These are phyloP conservation scores for Enteromius treurensis DNA, from an alignment of 2,797 vertebrate genomes.

Conservation along the genomic window DNA sequence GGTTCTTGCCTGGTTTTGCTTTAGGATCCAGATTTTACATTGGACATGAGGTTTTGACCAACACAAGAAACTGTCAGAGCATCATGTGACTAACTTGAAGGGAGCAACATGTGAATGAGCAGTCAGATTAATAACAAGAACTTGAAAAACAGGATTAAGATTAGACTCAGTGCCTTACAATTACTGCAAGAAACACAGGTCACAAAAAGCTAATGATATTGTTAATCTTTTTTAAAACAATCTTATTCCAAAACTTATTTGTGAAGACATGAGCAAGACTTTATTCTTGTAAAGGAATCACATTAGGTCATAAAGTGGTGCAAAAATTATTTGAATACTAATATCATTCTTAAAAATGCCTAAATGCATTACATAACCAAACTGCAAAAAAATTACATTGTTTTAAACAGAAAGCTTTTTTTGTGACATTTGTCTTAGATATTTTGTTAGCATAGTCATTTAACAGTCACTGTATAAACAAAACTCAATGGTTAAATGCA, in stretches of 20 bases:
- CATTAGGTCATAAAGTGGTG: background rate
- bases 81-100: background rate
- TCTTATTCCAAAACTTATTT: background rate
- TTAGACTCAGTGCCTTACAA: constrained; percentile 34
- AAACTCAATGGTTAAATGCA: background rate
- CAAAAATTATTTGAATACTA: background rate
- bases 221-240: background rate
- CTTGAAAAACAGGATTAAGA: constrained; percentile 50
- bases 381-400: background rate
- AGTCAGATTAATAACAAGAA: constrained; percentile 35
- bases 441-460: background rate
- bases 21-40: background rate
- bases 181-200: constrained; percentile 5
- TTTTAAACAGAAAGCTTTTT: background rate
- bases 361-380: background rate
- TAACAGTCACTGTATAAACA: too few species aligned
- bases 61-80: background rate
- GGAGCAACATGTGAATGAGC: constrained; percentile 12
- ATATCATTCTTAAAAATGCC: background rate
- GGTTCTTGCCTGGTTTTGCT: background rate
- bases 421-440: background rate
- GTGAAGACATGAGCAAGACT: background rate
- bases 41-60: background rate
- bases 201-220: constrained; percentile 31
- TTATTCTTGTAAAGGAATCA: background rate